Conservation (phyloP, 2,113 vertebrate species). For the Calyptommatus sinebrachiatus region DNA sequence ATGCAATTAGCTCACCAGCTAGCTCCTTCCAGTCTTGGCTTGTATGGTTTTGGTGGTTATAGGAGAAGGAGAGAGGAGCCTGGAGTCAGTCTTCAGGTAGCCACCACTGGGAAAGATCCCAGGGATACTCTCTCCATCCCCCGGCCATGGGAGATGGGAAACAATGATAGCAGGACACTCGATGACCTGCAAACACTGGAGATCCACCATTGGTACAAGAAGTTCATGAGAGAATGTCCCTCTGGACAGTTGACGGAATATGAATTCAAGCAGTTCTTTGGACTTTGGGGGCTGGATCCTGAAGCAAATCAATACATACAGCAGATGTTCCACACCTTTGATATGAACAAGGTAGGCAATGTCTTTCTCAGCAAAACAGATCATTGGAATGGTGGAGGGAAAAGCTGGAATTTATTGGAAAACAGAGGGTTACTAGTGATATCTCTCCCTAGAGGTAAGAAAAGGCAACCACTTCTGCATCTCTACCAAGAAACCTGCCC, state of each 20-base stretch:
- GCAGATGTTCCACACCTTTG: constrained; percentile 93
- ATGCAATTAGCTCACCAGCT: constrained; percentile 30
- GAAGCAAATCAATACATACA: constrained; percentile 88
- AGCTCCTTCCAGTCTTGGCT: constrained; percentile 19
- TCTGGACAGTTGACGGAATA: constrained; percentile 89
- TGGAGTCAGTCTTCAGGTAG: neutral
- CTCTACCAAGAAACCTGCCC: too few species aligned
- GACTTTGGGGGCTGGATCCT: constrained; percentile 79
- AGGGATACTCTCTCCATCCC: neutral
- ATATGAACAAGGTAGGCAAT: constrained; percentile 89
- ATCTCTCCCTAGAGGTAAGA: too few species aligned
- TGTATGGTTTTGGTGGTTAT: neutral
- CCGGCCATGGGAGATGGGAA: constrained; percentile 73
- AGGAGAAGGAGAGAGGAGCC: neutral
- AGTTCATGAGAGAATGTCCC: constrained; percentile 91
- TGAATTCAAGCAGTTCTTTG: constrained; percentile 93
- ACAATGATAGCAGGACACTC: constrained; percentile 77
- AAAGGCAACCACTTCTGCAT: too few species aligned
- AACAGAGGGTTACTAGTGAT: too few species aligned
- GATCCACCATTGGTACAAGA: constrained; percentile 94
- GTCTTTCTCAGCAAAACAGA: neutral
- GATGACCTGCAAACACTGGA: constrained; percentile 88
- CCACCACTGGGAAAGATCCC: constrained; percentile 7
- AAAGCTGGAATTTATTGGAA: too few species aligned
- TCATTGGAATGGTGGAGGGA: too few species aligned